A percentile compares a stretch with the other conserved stretches of the same genome.
Evolutionary conservation across 2,113 vertebrate genomes (phyloP).

Genomic region (Nymphicus hollandicus): DNA sequence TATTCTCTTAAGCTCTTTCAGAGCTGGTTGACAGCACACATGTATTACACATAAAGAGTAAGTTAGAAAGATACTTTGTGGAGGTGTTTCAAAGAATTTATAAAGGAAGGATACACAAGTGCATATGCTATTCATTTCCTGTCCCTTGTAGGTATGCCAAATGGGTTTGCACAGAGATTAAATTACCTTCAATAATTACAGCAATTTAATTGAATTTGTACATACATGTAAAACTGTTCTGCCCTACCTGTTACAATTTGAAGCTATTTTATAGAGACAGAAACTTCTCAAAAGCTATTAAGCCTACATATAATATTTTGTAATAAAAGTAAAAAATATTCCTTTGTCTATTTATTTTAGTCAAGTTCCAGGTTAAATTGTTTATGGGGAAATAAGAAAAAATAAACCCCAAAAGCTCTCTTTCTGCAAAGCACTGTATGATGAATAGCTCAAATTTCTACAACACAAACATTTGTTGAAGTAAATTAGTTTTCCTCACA

Average conservation of each 20-base stretch:
- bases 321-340: not conserved
- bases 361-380: not conserved
- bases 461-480: not conserved
- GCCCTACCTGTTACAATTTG: not conserved
- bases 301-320: not conserved
- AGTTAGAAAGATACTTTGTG: not conserved
- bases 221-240: not conserved
- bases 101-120: not conserved
- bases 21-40: not conserved
- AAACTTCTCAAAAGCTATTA: not conserved
- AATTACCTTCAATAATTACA: constrained; percentile 6
- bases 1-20: not conserved
- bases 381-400: not conserved
- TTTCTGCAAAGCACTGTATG: not conserved
- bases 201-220: not conserved
- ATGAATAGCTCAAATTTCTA: not conserved
- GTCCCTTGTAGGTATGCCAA: not conserved
- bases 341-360: not conserved
- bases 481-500: not conserved
- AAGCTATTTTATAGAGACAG: not conserved
- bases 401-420: not conserved
- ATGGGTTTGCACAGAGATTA: not conserved
- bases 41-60: not conserved
- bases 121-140: not conserved
- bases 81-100: not conserved